phyloP scores from a whole-genome alignment of 2,113 vertebrate genomes.

The Corvus cornix region DNA sequence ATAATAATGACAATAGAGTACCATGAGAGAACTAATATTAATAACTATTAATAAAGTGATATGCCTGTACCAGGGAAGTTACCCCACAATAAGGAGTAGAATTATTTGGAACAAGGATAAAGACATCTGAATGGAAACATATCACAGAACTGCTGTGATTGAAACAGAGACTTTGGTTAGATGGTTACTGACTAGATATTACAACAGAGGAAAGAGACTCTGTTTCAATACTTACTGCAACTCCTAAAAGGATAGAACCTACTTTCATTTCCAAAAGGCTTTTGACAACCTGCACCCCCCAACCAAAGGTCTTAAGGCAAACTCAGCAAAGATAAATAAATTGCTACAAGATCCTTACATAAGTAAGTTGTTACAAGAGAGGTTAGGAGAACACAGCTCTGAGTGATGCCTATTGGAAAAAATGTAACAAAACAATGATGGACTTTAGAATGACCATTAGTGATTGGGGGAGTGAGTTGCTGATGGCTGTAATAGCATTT shows the following conservation, averaged over 20 bases:
- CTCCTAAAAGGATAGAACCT: not conserved
- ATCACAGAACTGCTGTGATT: not conserved
- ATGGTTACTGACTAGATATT: not conserved
- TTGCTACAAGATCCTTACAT: not conserved
- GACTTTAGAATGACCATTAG: not conserved
- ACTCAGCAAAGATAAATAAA: not conserved
- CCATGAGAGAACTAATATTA: not conserved
- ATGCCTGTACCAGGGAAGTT: not conserved
- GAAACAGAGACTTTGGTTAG: not conserved
- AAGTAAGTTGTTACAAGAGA: not conserved
- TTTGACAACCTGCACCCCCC: rapidly evolving
- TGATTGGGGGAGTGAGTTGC: not conserved
- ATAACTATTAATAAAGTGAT: not conserved
- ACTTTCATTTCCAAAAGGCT: not conserved
- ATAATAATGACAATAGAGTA: not conserved
- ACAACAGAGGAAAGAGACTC: not conserved
- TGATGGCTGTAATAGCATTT: not conserved
- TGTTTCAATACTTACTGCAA: not conserved
- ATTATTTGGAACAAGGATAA: not conserved
- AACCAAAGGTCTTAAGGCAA: not conserved
- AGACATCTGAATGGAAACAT: not conserved
- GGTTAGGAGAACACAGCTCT: not conserved
- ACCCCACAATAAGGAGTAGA: not conserved
- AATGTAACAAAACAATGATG: not conserved
- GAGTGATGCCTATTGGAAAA: not conserved